Evolutionary conservation across 2,888 invertebrate genomes (phyloP).

Genomic region (Megalurothrips usitatus): DNA sequence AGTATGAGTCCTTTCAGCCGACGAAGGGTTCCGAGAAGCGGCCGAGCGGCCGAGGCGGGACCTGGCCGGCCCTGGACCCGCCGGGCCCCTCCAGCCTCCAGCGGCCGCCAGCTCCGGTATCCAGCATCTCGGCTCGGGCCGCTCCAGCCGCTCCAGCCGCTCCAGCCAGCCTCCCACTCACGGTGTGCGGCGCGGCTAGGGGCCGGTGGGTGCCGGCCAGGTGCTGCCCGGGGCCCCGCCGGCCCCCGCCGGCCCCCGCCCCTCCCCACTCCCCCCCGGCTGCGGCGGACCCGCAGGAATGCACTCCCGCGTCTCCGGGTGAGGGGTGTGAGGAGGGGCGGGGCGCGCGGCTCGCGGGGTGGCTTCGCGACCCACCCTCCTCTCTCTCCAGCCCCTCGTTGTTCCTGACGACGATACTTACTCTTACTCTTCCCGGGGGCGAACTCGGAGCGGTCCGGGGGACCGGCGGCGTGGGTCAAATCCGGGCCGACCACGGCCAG

Average conservation of each 20-base stretch:
- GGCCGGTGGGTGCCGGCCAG: not conserved
- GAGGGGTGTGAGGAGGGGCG: not conserved
- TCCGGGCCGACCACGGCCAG: not conserved
- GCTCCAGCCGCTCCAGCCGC: not conserved
- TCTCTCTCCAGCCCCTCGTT: not conserved
- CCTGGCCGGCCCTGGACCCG: not conserved
- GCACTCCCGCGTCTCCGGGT: not conserved
- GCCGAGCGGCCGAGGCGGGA: not conserved
- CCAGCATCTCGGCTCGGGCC: not conserved
- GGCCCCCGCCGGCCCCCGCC: not conserved
- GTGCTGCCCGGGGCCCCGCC: not conserved
- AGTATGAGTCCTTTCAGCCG: too few relatives aligned
- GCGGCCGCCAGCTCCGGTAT: not conserved
- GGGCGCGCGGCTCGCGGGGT: not conserved
- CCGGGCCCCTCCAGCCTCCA: not conserved
- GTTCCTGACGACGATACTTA: not conserved
- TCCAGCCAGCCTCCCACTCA: not conserved
- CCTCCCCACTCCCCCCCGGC: not conserved
- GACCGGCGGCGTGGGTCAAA: not conserved
- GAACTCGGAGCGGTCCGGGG: conserved; percentile 18
- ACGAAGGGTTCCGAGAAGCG: conserved; percentile 1
- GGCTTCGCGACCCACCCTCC: not conserved
- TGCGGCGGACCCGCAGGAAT: not conserved
- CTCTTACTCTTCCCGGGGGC: not conserved
- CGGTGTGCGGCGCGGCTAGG: not conserved